Conservation (phyloP, 37 sponge, comb jelly and placozoan species). For the Eunapius fragilis region DNA sequence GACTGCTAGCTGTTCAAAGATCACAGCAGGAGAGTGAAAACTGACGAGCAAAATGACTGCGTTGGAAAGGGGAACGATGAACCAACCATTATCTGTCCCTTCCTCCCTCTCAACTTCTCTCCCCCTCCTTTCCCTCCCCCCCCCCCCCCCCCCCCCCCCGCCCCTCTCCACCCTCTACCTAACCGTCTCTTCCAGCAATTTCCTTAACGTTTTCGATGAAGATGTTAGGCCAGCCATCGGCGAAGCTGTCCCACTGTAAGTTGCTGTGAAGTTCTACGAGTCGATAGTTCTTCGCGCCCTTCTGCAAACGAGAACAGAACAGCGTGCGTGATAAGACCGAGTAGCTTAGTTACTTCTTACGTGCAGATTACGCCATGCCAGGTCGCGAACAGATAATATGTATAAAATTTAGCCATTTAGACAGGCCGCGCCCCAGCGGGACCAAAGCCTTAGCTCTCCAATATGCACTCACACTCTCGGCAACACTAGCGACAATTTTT, state of each 20-base stretch:
- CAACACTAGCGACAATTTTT: slow-evolving; percentile 24
- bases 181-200: slow-evolving; percentile 89
- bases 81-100: neutral
- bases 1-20: slow-evolving; percentile 93
- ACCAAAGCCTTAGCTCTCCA: too few relatives aligned
- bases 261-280: slow-evolving; percentile 53
- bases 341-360: too few relatives aligned
- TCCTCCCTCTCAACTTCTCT: neutral
- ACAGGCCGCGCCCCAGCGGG: too few relatives aligned
- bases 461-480: neutral
- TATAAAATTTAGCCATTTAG: too few relatives aligned
- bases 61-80: neutral
- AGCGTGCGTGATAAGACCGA: too few relatives aligned
- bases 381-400: too few relatives aligned
- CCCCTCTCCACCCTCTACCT: neutral
- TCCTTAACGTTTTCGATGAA: slow-evolving; percentile 86
- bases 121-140: neutral
- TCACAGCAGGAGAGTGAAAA: slow-evolving; percentile 70
- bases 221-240: slow-evolving; percentile 91
- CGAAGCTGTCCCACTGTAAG: slow-evolving; percentile 75
- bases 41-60: slow-evolving; percentile 87
- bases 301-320: too few relatives aligned
- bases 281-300: slow-evolving; percentile 26
- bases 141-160: neutral
- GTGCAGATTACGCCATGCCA: neutral